Evolutionary conservation across 2,888 invertebrate genomes (phyloP), one percentile per base, ranked within the genome.

Genomic region (Orthosia cruda): DNA sequence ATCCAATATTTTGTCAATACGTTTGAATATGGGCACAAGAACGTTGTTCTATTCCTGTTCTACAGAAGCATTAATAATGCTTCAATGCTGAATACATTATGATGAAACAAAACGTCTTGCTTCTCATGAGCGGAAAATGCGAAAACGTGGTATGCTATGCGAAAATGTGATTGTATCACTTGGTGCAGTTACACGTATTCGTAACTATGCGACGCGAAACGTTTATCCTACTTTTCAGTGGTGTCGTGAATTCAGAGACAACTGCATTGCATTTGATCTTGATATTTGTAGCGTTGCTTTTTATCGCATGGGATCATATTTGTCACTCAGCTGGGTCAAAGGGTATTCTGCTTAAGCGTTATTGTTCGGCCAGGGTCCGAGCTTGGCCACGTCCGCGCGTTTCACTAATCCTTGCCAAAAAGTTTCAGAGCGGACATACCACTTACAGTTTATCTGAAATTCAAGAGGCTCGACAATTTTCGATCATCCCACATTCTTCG

Each of bases 361-460:
- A 84, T 70, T 77, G 62, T 84, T 52, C 67, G 61, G 18, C 18
- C 55, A 23, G 58, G 49, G 62, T 62, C 65, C 57, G 45, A 74
- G 67, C 65, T 69, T 59, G 62, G 76, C 57, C 63, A 68, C 70
- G 61, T 62, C 32, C 50, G 61, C 61, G 74, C 59, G 52, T 74
- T 62, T 20, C 40, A 77, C 65, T 78, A 75, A 87, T 87, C 85
- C 84, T 81, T 52, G 63, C 62, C 74, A 85, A 78, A 85, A 85
- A 87, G 65, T 85, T 87, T 81, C 59, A 65, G 68, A 72, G 26
- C 61, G 61, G 18, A 71, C 67, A 85, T 84, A 79, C 85, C 71
- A n/a, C 65, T 50, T 45, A 40, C n/a, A 81, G 64, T 75, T 81
- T 65, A 68, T 73, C 23, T 73, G 47, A 70, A 65, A 61, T 69